Base-by-base conservation (phyloP, 2,113 vertebrate species). In the Microcebus tavaratra region DNA sequence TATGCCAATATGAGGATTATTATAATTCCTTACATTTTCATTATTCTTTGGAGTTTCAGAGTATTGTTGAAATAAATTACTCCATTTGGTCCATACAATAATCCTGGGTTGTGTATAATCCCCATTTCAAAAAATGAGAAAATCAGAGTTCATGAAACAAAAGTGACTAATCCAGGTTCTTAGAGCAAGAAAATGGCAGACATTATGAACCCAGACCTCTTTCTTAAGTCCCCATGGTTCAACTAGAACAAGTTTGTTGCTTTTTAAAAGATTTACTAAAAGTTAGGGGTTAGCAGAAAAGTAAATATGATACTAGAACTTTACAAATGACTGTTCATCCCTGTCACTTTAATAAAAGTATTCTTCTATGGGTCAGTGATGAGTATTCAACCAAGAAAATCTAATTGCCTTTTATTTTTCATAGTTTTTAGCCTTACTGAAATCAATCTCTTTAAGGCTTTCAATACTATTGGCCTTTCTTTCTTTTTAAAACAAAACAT, bases 401-500 rank as follows among this genome's bases (percentile, higher is more conserved):
- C 36, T 23, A 55, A 14, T 25, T 39, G 79, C 12, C 23, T 95
- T 95, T 85, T 76, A 21, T 42, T 76, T 95, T 42, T 68, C 59
- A 55, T 4, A 39, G 72, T 85, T 96, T 48, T 93, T 79, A 57
- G 79, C 34, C 13, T 34, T 70, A 67, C 7, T 84, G 45, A 85
- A 93, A 81, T 91, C 8, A 59, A 7, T 88, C 31, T 36, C 73
- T 91, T 82, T 39, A 80, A 86, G 20, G 7, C 12, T 92, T 20
- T 78, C 18, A 82, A 59, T 6, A 68, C 27, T 73, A 13, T 82
- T 92, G 25, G 50, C 29, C 0, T 4, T 92, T 72, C 14, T 97
- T 90, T n/a, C n/a, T 76, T 93, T 92, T 80, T 67, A 29, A 92
- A 84, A 57, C 18, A 95, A 85, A 88, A 80, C 53, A 63, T 14